Evolutionary conservation across 2,113 vertebrate genomes (phyloP), one percentile per base, ranked within the genome.

Genomic region (Cyprinodon variegatus): DNA sequence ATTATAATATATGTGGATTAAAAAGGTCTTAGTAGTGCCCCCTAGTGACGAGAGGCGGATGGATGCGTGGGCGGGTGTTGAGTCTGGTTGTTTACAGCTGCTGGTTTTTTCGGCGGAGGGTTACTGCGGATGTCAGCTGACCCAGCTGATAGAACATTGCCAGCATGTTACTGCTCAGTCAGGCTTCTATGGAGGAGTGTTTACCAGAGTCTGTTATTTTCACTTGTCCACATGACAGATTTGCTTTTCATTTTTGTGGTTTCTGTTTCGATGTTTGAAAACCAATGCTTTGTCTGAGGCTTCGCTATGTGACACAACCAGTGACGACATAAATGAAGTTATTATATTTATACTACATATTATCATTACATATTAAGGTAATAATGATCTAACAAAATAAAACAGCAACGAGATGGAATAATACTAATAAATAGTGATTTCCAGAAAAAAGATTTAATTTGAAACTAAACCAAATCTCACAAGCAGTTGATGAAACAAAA

Each of bases 81-180:
- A 75, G 83, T 38, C 68, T 85, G 73, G 87, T 88, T 88, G 89
- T 91, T 89, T 83, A 89, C 86, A 83, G 77, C 88, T 65, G 83
- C 79, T 88, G 82, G 81, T 61, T 85, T 84, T 88, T 84, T 88
- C 79, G 84, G 76, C 80, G 68, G 84, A 60, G 69, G 75, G 85
- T 83, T 80, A 86, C 91, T 91, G 92, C 91, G 85, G 90, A 92
- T 91, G 86, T 91, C 88, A 90, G 87, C 87, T 87, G 90, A 85
- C 81, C 82, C 65, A 37, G 64, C 75, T 83, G 73, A 83, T 73
- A 76, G 63, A 46, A 71, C 67, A 73, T 68, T 77, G 61, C 72
- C 73, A 76, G 50, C 43, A 22, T 72, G 72, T 9, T 72, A 68
- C 75, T 72, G 76, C 83, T 62, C 61, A 68, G 59, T 74, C 68